Conservation (phyloP, 2,888 invertebrate genomes). For the Colletes collaris region DNA sequence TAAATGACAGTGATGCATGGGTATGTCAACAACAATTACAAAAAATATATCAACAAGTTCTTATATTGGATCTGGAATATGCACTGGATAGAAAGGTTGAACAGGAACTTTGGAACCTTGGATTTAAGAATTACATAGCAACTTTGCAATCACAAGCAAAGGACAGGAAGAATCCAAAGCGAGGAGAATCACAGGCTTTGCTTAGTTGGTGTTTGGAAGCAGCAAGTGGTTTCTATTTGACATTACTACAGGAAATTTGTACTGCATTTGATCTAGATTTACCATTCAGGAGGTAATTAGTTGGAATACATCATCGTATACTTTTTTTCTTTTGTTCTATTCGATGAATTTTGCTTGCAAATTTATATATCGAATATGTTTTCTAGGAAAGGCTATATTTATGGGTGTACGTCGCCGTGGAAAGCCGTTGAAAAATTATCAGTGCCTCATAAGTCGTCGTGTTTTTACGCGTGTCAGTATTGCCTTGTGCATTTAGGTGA, state of each 20-base stretch:
- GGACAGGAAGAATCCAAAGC: constrained; percentile 91
- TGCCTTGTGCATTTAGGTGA: constrained; percentile 95
- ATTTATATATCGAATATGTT: background rate
- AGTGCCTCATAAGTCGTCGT: constrained; percentile 87
- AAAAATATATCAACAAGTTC: constrained; percentile 84
- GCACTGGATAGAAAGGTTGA: constrained; percentile 95
- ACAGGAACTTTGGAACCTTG: constrained; percentile 94
- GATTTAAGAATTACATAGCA: constrained; percentile 94
- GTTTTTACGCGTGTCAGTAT: constrained; percentile 94
- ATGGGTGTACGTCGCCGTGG: constrained; percentile 83
- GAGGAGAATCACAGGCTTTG: constrained; percentile 90
- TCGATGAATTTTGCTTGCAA: background rate
- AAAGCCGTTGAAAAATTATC: constrained; percentile 78
- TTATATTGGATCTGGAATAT: constrained; percentile 92
- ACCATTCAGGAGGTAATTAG: constrained; percentile 86
- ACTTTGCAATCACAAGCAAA: constrained; percentile 90
- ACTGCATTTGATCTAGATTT: constrained; percentile 91
- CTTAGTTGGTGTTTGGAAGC: constrained; percentile 92
- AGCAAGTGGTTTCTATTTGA: constrained; percentile 93
- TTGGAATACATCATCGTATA: background rate
- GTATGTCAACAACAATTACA: constrained; percentile 83
- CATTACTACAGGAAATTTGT: constrained; percentile 92
- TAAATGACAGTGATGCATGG: constrained; percentile 84
- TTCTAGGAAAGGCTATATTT: constrained; percentile 82
- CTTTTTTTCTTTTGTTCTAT: background rate